Evolutionary conservation across 2,113 vertebrate genomes (phyloP), one percentile per base, ranked within the genome.

Genomic region (Apteryx mantelli): DNA sequence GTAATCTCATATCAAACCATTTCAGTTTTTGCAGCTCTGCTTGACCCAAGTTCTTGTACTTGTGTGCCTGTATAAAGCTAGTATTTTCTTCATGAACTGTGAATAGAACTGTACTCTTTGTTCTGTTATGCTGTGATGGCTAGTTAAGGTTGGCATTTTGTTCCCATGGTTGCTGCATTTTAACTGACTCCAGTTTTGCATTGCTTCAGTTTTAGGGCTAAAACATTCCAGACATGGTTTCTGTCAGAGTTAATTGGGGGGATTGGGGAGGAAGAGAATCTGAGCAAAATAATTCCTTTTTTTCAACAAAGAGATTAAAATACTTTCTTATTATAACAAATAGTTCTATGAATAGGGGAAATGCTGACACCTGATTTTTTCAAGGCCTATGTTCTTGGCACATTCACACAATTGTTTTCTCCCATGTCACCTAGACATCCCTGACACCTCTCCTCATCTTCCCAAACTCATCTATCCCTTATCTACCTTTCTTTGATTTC

Each of bases 161-260:
- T 89, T 95, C 86, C 83, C 84, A 48, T 85, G 53, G 80, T 70
- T 91, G 78, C 82, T 85, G 46, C 93, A 4, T 64, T 93, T 95
- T 82, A 84, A 42, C 56, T 32, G n/a, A 48, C 91, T 11, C 40
- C 25, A 52, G 14, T 74, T 95, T 78, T 75, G 4, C 76, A 60
- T 64, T 56, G n/a, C 58, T 91, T 94, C 36, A 34, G 9, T 69
- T 94, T 78, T 63, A 85, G 42, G 24, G 9, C 25, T 61, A 46
- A 76, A 65, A 53, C 50, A 9, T 88, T 91, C 32, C 52, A 68
- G 52, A 34, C 32, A 87, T 87, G 21, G 6, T 60, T 93, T 11
- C 0, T 68, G 40, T 69, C 58, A 70, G 44, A 89, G 53, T 84
- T 94, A 63, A 61, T 86, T 52, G 34, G 25, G 44, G 13, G 4